Conservation (phyloP, 2,888 invertebrate species). For the Trachelus iudaicus region DNA sequence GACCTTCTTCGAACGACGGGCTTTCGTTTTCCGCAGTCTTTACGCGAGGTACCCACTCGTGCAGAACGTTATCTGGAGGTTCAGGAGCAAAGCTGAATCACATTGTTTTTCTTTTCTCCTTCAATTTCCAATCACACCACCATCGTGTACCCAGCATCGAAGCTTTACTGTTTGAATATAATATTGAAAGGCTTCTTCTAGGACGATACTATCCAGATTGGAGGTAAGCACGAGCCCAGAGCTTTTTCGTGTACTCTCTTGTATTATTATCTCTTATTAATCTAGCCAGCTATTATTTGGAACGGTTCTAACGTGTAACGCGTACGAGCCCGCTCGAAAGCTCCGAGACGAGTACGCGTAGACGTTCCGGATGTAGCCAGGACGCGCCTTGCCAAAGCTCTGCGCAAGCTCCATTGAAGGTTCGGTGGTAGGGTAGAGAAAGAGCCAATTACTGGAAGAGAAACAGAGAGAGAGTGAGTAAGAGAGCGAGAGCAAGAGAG, state of each 20-base stretch:
- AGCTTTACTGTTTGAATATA: neutral
- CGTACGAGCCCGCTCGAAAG: slow-evolving; percentile 26
- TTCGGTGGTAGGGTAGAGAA: neutral
- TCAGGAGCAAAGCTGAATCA: neutral
- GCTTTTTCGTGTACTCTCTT: neutral
- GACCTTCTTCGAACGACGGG: neutral
- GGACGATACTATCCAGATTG: neutral
- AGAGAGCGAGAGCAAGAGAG: neutral
- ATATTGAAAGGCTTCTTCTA: neutral
- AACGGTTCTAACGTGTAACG: neutral
- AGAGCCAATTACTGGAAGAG: neutral
- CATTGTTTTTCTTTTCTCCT: neutral
- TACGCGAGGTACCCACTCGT: neutral
- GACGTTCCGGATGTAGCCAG: slow-evolving; percentile 24
- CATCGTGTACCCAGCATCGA: neutral
- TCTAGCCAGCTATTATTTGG: neutral
- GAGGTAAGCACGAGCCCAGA: neutral
- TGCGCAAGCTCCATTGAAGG: slow-evolving; percentile 44
- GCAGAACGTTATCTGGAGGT: neutral
- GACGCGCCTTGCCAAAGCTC: slow-evolving; percentile 43
- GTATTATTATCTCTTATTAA: neutral
- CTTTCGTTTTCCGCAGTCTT: neutral
- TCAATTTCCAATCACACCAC: neutral
- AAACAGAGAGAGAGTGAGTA: neutral
- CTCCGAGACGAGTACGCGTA: slow-evolving; percentile 29